Conservation (phyloP, 2,113 vertebrate species). For the Notothenia rossii region DNA sequence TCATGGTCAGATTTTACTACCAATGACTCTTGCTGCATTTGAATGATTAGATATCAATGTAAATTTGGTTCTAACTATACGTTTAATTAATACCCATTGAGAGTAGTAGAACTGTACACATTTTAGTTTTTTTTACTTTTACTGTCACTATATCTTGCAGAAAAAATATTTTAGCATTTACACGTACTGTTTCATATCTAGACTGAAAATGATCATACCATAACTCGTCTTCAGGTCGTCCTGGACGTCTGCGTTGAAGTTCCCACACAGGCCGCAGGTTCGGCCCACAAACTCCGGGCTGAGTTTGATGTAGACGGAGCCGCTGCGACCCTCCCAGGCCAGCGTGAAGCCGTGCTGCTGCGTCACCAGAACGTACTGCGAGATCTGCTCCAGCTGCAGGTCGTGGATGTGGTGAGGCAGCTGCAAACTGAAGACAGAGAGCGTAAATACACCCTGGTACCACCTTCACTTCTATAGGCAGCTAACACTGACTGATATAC, state of each 20-base stretch:
- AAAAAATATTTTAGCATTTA: no score
- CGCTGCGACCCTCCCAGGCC: conserved; percentile 91
- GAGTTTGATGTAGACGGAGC: conserved; percentile 95
- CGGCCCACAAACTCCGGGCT: conserved; percentile 91
- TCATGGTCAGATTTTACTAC: background rate
- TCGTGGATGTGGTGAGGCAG: conserved; percentile 88
- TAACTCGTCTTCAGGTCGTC: conserved; percentile 95
- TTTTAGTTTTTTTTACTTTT: no score
- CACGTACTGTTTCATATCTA: no score
- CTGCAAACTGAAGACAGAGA: conserved; percentile 80
- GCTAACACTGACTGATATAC: background rate
- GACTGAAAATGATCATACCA: conserved; percentile 78
- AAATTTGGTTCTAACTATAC: no score
- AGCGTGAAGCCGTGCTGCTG: conserved; percentile 90
- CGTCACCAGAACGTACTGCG: conserved; percentile 90
- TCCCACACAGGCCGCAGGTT: conserved; percentile 93
- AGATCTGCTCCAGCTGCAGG: conserved; percentile 88
- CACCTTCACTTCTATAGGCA: background rate
- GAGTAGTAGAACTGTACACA: no score
- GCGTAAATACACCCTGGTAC: background rate
- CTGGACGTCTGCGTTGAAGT: conserved; percentile 93
- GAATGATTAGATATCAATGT: no score
- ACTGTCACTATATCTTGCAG: no score
- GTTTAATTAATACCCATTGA: no score
- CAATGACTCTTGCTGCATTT: background rate